These are phyloP conservation scores for Hydrochoerus hydrochaeris DNA, from an alignment of 2,113 vertebrate genomes.

Conservation along the genomic window DNA sequence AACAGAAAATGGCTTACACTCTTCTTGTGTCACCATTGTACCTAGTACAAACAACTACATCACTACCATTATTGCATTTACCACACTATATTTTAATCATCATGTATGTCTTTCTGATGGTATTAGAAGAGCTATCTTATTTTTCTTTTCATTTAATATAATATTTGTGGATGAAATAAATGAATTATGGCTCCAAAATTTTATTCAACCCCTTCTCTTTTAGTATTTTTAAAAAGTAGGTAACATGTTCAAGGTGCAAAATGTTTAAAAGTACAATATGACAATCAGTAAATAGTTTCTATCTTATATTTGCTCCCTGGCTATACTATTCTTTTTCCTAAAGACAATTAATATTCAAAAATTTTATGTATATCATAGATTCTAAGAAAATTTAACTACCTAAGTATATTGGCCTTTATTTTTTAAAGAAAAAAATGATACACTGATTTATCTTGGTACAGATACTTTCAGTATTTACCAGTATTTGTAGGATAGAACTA, in stretches of 20 bases:
- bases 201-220: not conserved
- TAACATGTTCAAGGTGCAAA: not conserved
- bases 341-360: not conserved
- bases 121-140: not conserved
- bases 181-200: not conserved
- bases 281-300: not conserved
- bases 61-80: not conserved
- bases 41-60: not conserved
- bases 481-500: not conserved
- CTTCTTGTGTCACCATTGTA: not conserved
- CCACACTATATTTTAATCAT: not conserved
- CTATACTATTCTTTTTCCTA: slow-evolving; percentile 30
- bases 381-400: slow-evolving; percentile 9
- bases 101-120: not conserved
- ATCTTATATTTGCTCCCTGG: not conserved
- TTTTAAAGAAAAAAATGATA: slow-evolving; percentile 35
- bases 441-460: not conserved
- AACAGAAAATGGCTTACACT: not conserved
- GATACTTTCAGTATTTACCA: slow-evolving; percentile 44
- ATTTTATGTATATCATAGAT: slow-evolving; percentile 24
- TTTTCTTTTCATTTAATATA: slow-evolving; percentile 34
- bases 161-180: slow-evolving; percentile 24
- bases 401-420: not conserved
- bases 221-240: not conserved
- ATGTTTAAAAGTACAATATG: not conserved